Base-by-base conservation (phyloP, 2,113 vertebrate genomes). In the Scartelaos histophorus region DNA sequence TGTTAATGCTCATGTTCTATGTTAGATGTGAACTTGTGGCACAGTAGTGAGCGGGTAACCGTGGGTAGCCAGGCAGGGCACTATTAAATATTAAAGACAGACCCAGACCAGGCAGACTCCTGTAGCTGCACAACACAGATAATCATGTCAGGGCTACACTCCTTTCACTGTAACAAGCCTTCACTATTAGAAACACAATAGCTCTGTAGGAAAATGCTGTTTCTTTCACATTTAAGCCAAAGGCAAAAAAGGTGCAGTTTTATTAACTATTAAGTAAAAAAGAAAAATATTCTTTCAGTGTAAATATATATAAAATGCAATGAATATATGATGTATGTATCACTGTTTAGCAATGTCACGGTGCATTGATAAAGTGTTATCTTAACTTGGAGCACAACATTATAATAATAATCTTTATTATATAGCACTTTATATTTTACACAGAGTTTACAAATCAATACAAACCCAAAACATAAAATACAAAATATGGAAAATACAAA, bases 21-120 rank as follows among this genome's bases (percentile, higher is more conserved):
- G 24, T 34, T 16, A 25, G 25, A 29, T 61, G 58, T 61, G 25
- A 64, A 64, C 61, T 38, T 19, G 25, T 16, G 67, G 43, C 29
- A 58, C 68, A 70, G 61, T 13, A 6, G 71, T 35, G 13, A 38
- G 51, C 4, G 9, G 38, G 65, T 54, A 49, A 47, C 61, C 56
- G 69, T 51, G 46, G 57, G 66, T 51, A 38, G 57, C 51, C 3
- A 38, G 70, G 70, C 62, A 34, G 43, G 38, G 19, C 29, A 66
- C 73, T 34, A 76, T 76, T 73, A 70, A 76, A 73, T 81, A 81
- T 81, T 77, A 54, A 81, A 70, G n/a, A 64, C 60, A 72, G 49
- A 70, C 51, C 49, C 38, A 43, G 51, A 69, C 51, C 51, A 24
- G 21, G 34, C 25, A 22, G 67, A 51, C 54, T 77, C 64, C 29